phyloP scores from a whole-genome alignment of 2,113 vertebrate species.

The Ardeotis arabs region DNA sequence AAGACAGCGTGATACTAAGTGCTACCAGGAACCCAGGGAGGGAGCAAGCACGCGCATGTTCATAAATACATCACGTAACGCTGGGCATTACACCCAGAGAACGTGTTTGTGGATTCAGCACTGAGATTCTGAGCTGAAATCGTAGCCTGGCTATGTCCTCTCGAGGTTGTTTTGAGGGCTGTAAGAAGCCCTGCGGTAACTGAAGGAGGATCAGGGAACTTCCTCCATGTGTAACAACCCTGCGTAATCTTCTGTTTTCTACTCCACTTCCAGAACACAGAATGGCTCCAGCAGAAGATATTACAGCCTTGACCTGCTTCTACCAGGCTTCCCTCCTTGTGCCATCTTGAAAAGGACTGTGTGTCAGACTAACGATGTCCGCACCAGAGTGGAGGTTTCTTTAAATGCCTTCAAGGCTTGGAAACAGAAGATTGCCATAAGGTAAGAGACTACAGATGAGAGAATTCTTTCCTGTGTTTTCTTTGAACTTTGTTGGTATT shows the following conservation, averaged over 20 bases:
- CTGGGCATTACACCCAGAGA: background rate
- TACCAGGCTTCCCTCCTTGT: background rate
- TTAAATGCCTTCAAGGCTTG: background rate
- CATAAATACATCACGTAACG: background rate
- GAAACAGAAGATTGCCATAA: background rate
- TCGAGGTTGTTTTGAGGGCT: background rate
- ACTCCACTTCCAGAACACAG: background rate
- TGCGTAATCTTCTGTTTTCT: background rate
- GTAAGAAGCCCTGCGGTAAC: background rate
- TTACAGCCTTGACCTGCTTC: background rate
- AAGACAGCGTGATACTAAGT: background rate
- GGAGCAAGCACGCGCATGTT: accelerated
- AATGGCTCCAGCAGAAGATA: background rate
- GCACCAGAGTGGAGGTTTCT: background rate
- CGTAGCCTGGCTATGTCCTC: background rate
- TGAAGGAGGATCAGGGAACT: background rate
- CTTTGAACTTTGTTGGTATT: background rate
- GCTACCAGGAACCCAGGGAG: background rate
- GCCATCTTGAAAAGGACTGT: background rate
- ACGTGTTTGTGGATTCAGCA: background rate
- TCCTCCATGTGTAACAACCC: background rate
- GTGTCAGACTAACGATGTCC: background rate
- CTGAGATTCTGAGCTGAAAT: background rate
- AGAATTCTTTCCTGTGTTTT: background rate
- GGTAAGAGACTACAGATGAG: background rate